Conservation (phyloP, 2,113 vertebrate species). For the Callocephalon fimbriatum region DNA sequence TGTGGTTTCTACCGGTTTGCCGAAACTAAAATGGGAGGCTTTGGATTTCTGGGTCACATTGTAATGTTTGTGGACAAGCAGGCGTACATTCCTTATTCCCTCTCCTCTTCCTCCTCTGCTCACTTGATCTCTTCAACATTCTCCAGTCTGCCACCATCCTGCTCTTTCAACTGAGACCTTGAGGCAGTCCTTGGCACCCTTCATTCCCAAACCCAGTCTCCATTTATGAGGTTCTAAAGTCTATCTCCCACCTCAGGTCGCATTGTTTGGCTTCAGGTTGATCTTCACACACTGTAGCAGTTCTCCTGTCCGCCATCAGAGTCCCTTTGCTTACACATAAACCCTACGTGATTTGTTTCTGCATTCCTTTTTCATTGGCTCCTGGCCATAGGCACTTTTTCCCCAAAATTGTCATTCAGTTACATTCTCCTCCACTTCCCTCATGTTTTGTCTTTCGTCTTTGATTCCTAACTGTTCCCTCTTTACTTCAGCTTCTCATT, state of each 20-base stretch:
- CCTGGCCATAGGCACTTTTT: background rate
- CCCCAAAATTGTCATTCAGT: background rate
- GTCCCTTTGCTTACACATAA: background rate
- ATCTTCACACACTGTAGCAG: background rate
- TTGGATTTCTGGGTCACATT: background rate
- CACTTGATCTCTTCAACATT: background rate
- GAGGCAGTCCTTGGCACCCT: background rate
- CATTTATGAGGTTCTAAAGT: background rate
- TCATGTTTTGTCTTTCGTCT: background rate
- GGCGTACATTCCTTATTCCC: rapidly evolving
- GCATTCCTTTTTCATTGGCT: background rate
- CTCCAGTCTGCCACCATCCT: background rate
- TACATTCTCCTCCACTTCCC: background rate
- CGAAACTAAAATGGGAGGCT: background rate
- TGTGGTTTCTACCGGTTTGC: background rate
- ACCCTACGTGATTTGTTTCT: rapidly evolving
- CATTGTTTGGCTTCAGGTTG: background rate
- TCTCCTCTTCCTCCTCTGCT: background rate
- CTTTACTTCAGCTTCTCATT: background rate
- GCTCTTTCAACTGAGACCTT: background rate
- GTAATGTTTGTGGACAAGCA: background rate
- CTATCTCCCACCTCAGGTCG: background rate
- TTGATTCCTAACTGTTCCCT: background rate
- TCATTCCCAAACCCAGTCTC: background rate
- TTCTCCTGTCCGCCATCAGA: background rate